Evolutionary conservation across 2,113 vertebrate species (phyloP).

Genomic region (Hydrolagus affinis): DNA sequence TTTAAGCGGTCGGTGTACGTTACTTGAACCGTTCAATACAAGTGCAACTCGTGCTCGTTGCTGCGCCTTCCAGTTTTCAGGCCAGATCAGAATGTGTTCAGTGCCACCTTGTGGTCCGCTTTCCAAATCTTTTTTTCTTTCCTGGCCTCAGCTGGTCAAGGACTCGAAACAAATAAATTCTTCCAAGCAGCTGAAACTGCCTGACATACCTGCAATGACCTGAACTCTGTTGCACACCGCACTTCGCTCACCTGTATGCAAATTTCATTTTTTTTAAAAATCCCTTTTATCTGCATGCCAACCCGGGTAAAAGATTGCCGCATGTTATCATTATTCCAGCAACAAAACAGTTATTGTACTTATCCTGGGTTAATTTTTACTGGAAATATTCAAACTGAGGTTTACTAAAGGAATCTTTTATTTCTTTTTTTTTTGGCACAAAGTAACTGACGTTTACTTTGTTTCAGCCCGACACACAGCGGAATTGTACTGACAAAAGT

Average conservation of each 20-base stretch:
- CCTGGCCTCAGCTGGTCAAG: background rate
- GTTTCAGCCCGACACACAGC: background rate
- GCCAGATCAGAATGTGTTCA: constrained; percentile 36
- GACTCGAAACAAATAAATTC: constrained; percentile 34
- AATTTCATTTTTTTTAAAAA: too few species aligned
- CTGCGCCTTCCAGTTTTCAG: too few species aligned
- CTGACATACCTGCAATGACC: constrained; percentile 44
- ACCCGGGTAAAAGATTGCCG: constrained; percentile 42
- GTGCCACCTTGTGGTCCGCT: constrained; percentile 49
- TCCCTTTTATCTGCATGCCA: constrained; percentile 47
- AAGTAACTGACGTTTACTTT: background rate
- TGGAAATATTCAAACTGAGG: constrained; percentile 35
- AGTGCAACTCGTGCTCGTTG: too few species aligned
- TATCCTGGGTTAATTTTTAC: constrained; percentile 58
- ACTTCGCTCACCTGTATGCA: constrained; percentile 59
- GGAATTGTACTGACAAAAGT: background rate
- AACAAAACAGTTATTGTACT: constrained; percentile 54
- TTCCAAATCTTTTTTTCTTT: constrained; percentile 13
- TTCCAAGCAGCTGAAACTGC: constrained; percentile 33
- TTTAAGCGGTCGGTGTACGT: too few species aligned
- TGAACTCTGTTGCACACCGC: background rate
- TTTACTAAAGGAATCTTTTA: background rate
- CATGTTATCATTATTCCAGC: constrained; percentile 43
- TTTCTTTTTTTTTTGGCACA: background rate
- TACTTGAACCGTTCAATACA: too few species aligned